Base-by-base conservation (phyloP, 1,140 invertebrate species). In the Drosophila obscura region DNA sequence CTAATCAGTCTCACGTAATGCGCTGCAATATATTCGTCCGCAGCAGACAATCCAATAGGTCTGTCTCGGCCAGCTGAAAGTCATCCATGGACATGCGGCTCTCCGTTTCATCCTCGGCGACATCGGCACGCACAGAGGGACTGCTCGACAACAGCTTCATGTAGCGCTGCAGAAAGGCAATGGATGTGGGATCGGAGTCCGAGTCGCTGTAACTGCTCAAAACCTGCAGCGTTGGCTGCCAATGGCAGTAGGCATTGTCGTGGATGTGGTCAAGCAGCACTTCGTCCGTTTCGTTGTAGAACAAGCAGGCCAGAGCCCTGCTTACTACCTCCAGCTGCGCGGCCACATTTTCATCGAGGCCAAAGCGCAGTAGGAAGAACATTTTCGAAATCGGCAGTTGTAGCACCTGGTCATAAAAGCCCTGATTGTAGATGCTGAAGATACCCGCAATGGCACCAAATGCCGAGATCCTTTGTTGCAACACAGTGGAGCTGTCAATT, bases 341-440 rank as follows among this genome's bases (percentile, higher is more conserved):
- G 0, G 94, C 91, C n/a, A 95, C 94, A 73, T 94, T 95, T 79
- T 98, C 96, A 93, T 99, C 97, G 24, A 98, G 89, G 7, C 96
- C 95, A 93, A 96, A 97, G 77, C 97, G 93, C 45, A 98, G 77
- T 1, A 98, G 90, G 80, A 98, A 94, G 72, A 97, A 94, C 52
- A 98, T 93, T 90, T 95, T 95, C 57, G 94, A 94, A 15, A 95
- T 91, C 2, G 94, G 94, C 50, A 95, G 5, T 94, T 93, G 43
- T n/a, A 95, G 91, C 4, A 95, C 92, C 52, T 93, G 90, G 87
- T 96, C 95, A 74, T 97, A 97, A 74, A 94, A 94, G 19, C 95
- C 96, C 45, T 93, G 93, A 72, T 93, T 94, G 84, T 95, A 94
- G 76, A 96, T 95, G 58, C 94, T 93, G 15, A 98, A 92, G 19